Evolutionary conservation across 92 coral and sea anemone species (phyloP).

Genomic region (Plumapathes pennacea): DNA sequence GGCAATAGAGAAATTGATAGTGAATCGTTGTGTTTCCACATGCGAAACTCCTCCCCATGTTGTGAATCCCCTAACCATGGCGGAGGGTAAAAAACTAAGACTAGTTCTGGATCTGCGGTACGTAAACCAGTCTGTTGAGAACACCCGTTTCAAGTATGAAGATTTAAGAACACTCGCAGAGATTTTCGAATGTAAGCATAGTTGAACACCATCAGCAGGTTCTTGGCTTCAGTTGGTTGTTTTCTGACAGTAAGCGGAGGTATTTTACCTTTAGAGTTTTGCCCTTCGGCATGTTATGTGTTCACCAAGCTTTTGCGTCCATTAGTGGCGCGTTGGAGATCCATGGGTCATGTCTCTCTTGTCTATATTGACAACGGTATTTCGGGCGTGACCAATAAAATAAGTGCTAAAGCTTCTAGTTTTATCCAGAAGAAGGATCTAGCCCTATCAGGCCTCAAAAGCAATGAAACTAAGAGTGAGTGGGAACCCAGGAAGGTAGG

Average conservation of each 20-base stretch:
- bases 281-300: conserved; percentile 40
- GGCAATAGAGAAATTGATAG: conserved; percentile 27
- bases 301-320: conserved; percentile 54
- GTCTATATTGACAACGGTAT: conserved; percentile 46
- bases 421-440: conserved; percentile 21
- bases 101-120: conserved; percentile 39
- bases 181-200: conserved; percentile 33
- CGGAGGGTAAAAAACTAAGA: conserved; percentile 27
- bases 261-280: conserved; percentile 37
- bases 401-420: conserved; percentile 32
- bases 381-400: conserved; percentile 11
- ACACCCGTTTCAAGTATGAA: conserved; percentile 18
- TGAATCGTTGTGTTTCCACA: conserved; percentile 16
- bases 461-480: conserved; percentile 37
- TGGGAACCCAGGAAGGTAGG: conserved; percentile 47
- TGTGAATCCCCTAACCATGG: conserved; percentile 50
- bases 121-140: conserved; percentile 22
- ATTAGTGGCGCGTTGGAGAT: conserved; percentile 23
- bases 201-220: conserved; percentile 24
- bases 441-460: conserved; percentile 16
- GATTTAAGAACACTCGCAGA: conserved; percentile 29
- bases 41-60: conserved; percentile 19
- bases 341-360: conserved; percentile 37
- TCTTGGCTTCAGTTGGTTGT: conserved; percentile 43
- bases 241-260: background rate